These are phyloP conservation scores for Pampus argenteus DNA, from an alignment of 2,797 vertebrate species.

Conservation along the genomic window DNA sequence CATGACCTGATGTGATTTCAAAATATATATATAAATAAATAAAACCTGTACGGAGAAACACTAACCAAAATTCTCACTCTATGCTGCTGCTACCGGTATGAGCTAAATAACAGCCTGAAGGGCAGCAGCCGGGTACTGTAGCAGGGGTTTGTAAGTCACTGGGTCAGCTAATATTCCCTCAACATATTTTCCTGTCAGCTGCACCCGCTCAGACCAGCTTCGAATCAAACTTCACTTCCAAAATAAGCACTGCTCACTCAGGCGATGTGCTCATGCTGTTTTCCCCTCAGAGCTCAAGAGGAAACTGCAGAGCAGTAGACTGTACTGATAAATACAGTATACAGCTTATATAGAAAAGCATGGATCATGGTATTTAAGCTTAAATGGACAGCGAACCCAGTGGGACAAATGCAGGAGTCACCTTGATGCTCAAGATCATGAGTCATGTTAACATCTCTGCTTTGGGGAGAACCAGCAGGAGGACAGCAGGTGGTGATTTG, in stretches of 20 bases:
- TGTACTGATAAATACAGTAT: conserved; percentile 57
- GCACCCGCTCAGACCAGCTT: conserved; percentile 11
- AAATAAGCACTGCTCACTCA: conserved; percentile 55
- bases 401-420: conserved; percentile 31
- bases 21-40: background rate
- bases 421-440: conserved; percentile 42
- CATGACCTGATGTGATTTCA: background rate
- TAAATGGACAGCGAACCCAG: conserved; percentile 27
- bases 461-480: conserved; percentile 3
- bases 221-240: conserved; percentile 37
- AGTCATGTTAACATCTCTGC: conserved; percentile 30
- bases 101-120: conserved; percentile 11
- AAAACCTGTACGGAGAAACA: background rate
- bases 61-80: background rate
- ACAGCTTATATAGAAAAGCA: conserved; percentile 16
- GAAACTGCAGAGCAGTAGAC: conserved; percentile 21
- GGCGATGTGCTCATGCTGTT: conserved; percentile 27
- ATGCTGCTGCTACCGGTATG: background rate
- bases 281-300: conserved; percentile 23
- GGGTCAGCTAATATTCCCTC: conserved; percentile 39
- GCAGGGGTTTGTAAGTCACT: conserved; percentile 52
- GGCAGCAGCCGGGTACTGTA: conserved; percentile 4
- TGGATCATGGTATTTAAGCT: conserved; percentile 46
- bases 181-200: conserved; percentile 21
- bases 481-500: background rate